Base-by-base conservation (phyloP, 1,140 invertebrate genomes). In the Drosophila kurseongensis region DNA sequence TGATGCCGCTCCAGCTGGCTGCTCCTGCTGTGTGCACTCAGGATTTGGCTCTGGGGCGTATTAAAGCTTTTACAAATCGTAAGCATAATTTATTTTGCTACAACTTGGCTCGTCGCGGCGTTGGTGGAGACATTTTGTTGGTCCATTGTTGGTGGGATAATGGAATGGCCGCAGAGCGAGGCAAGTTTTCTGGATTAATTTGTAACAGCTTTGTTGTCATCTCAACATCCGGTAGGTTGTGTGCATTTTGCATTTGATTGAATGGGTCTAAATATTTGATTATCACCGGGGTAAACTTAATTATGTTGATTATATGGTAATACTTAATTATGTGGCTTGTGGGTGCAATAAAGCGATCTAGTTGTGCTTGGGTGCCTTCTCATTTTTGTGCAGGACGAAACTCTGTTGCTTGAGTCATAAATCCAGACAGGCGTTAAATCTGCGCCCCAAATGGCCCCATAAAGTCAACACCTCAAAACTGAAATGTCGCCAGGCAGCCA, bases 31-130 rank as follows among this genome's bases (percentile, higher is more conserved):
- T 84, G 81, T 84, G 80, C 80, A 84, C 80, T 84, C 78, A 85
- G 81, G 81, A 80, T 86, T 88, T 88, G 75, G 79, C 83, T 86
- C 79, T 88, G 51, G 79, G 83, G 83, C 83, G 79, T 79, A 88
- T 83, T 88, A 86, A 79, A 88, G 84, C 83, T 86, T 79, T 88
- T 80, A 77, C 83, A 88, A 86, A 86, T 88, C 79, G 83, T 69
- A 79, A 88, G 84, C 83, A 86, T 88, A 86, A 86, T 86, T 86
- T 86, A 86, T 86, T 88, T 86, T 88, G 71, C 78, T 68, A 88
- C 82, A 86, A 81, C 78, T 78, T 69, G 14, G 48, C 36, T 38
- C 16, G n/a, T 48, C 59, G 47, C 50, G 27, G 67, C 67, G 38
- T n/a, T 13, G 35, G 29, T 38, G 50, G 56, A 73, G 68, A 74